Conservation (phyloP, 1,140 invertebrate species). For the Agrilus planipennis region DNA sequence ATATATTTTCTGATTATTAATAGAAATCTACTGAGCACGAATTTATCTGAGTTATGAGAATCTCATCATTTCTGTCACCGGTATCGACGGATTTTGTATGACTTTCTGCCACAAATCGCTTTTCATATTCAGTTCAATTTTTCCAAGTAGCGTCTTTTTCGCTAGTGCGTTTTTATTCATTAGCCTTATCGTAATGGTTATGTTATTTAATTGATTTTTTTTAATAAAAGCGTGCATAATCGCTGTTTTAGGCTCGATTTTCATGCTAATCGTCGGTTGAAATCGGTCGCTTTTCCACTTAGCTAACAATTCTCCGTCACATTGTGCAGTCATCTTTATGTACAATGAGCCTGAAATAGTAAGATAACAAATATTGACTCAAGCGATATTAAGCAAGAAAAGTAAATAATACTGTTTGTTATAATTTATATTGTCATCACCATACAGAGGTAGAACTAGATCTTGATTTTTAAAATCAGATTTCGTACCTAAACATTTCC, state of each 20-base stretch:
- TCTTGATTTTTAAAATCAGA: too few relatives aligned
- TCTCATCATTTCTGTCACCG: conserved; percentile 13
- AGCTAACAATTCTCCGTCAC: conserved; percentile 52
- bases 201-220: conserved; percentile 38
- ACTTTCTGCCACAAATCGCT: conserved; percentile 28
- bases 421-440: too few relatives aligned
- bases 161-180: conserved; percentile 33
- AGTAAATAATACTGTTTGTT: too few relatives aligned
- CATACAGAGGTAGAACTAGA: too few relatives aligned
- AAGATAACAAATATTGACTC: too few relatives aligned
- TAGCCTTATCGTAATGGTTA: conserved; percentile 26
- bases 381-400: too few relatives aligned
- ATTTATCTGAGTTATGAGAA: too few relatives aligned
- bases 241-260: conserved; percentile 32
- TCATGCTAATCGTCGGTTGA: conserved; percentile 48
- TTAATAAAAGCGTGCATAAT: conserved; percentile 37
- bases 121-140: conserved; percentile 35
- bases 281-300: conserved; percentile 66
- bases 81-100: conserved; percentile 18
- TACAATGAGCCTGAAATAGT: conserved; percentile 51
- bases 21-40: too few relatives aligned
- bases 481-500: too few relatives aligned
- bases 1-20: too few relatives aligned
- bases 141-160: conserved; percentile 44
- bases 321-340: conserved; percentile 60